Evolutionary conservation across 2,797 vertebrate genomes (phyloP).

Genomic region (Columba guinea): DNA sequence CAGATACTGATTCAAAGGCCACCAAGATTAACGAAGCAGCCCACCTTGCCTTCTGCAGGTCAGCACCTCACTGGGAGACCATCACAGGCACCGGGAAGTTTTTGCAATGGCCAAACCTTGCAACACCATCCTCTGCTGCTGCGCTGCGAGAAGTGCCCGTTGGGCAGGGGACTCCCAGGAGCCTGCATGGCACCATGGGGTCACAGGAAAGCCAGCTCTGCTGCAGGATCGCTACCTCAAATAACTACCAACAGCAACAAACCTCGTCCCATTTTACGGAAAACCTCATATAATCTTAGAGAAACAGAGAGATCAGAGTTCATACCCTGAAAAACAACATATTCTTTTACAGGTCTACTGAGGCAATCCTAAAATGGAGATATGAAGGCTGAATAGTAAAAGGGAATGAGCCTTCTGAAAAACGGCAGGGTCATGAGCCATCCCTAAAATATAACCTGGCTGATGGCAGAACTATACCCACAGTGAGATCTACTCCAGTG

Average conservation of each 20-base stretch:
- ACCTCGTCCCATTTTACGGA: neutral
- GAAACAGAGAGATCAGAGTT: neutral
- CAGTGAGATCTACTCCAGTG: neutral
- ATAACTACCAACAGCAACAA: neutral
- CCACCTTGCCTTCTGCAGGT: neutral
- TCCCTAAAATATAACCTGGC: neutral
- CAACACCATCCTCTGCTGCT: neutral
- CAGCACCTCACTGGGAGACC: neutral
- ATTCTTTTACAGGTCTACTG: neutral
- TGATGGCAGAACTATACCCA: neutral
- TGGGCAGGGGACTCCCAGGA: neutral
- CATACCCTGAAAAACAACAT: neutral
- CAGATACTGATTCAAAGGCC: neutral
- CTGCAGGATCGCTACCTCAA: neutral
- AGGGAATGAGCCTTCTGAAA: neutral
- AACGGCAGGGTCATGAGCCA: neutral
- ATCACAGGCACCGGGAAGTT: neutral
- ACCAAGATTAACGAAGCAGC: neutral
- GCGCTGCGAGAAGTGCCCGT: accelerated
- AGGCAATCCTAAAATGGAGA: neutral
- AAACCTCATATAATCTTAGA: neutral
- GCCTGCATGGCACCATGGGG: neutral
- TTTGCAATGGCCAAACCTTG: neutral
- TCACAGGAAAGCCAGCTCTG: neutral
- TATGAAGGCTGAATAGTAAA: neutral